Evolutionary conservation across 2,113 vertebrate genomes (phyloP).

Genomic region (Embiotoca jacksoni): DNA sequence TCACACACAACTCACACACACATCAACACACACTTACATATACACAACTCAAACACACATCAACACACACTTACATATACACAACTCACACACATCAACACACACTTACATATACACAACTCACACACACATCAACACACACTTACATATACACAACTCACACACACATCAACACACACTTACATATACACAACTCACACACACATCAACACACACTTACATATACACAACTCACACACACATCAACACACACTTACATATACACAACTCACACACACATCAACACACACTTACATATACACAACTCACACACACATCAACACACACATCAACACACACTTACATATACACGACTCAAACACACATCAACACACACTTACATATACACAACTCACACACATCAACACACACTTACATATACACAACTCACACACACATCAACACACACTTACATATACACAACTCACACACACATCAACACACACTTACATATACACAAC

Average conservation of each 20-base stretch:
- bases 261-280: slow-evolving; percentile 29
- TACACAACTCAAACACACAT: too few relatives aligned
- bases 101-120: too few relatives aligned
- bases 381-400: slow-evolving; percentile 33
- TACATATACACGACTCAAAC: not conserved
- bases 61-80: too few relatives aligned
- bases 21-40: slow-evolving; percentile 30
- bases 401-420: too few relatives aligned
- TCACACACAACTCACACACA: slow-evolving; percentile 8
- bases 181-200: too few relatives aligned
- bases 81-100: too few relatives aligned
- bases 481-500: slow-evolving; percentile 23
- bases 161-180: too few relatives aligned
- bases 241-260: slow-evolving; percentile 23
- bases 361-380: slow-evolving; percentile 32
- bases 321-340: too few relatives aligned
- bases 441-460: slow-evolving; percentile 32
- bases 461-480: slow-evolving; percentile 21
- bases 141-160: too few relatives aligned
- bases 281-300: slow-evolving; percentile 28
- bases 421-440: slow-evolving; percentile 9
- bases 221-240: not conserved
- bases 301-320: slow-evolving; percentile 35
- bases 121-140: too few relatives aligned
- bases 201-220: too few relatives aligned